phyloP scores from a whole-genome alignment of 2,888 invertebrate species.

The Microctonus aethiopoides region DNA sequence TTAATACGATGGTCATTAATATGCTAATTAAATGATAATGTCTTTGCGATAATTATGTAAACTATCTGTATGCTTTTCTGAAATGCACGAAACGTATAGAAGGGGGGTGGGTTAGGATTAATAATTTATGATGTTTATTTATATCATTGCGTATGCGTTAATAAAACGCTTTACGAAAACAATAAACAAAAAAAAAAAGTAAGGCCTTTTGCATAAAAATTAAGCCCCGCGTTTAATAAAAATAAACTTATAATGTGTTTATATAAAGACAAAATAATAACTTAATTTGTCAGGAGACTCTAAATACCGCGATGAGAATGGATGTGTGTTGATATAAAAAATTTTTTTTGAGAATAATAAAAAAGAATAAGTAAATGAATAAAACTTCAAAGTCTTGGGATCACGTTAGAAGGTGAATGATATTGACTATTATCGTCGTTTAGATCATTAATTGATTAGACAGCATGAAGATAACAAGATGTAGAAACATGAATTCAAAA shows the following conservation, averaged over 20 bases:
- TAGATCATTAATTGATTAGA: conserved; percentile 8
- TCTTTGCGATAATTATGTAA: conserved; percentile 59
- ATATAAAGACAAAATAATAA: conserved; percentile 15
- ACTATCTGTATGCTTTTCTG: conserved; percentile 82
- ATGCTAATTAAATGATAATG: conserved; percentile 51
- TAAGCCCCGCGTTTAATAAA: conserved; percentile 51
- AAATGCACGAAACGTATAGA: conserved; percentile 91
- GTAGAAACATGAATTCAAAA: conserved; percentile 43
- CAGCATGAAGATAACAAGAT: conserved; percentile 33
- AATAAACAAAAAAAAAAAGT: conserved; percentile 37
- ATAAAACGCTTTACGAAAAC: conserved; percentile 51
- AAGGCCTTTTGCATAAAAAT: conserved; percentile 63
- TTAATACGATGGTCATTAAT: conserved; percentile 57
- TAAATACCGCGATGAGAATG: conserved; percentile 32
- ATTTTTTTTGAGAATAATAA: conserved; percentile 16
- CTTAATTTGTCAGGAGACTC: not conserved
- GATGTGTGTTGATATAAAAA: conserved; percentile 35
- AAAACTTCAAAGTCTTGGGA: not conserved
- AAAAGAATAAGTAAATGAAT: not conserved
- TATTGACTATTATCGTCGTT: not conserved
- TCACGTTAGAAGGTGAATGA: not conserved
- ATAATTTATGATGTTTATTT: conserved; percentile 62
- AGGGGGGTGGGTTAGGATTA: conserved; percentile 71
- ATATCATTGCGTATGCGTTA: conserved; percentile 54
- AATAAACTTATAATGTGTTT: conserved; percentile 22